phyloP scores from a whole-genome alignment of 1,140 invertebrate species.

The Drosophila sechellia region DNA sequence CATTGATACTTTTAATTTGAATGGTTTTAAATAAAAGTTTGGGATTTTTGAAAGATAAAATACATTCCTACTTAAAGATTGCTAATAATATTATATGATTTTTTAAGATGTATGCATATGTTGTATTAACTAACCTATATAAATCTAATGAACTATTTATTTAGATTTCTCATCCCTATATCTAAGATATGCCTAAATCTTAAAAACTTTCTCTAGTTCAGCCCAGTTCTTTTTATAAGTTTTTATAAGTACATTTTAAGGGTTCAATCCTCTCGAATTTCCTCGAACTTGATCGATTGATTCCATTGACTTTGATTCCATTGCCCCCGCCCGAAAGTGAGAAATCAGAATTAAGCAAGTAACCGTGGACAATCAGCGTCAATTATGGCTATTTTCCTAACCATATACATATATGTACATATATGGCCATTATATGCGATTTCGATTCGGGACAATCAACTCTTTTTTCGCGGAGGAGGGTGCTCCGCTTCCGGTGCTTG shows the following conservation, averaged over 20 bases:
- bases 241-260: background rate
- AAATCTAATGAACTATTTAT: no score
- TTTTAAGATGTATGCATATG: no score
- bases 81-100: no score
- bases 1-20: background rate
- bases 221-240: background rate
- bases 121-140: no score
- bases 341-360: slow-evolving; percentile 39
- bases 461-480: slow-evolving; percentile 18
- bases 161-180: no score
- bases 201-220: background rate
- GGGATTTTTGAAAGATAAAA: no score
- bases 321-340: slow-evolving; percentile 41
- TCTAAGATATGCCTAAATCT: background rate
- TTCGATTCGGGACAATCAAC: slow-evolving; percentile 66
- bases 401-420: slow-evolving; percentile 26
- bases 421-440: slow-evolving; percentile 26
- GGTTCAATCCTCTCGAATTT: slow-evolving; percentile 11
- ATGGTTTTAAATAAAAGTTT: no score
- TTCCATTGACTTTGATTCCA: slow-evolving; percentile 35
- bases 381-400: slow-evolving; percentile 58
- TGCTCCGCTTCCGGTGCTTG: slow-evolving; percentile 72
- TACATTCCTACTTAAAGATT: no score
- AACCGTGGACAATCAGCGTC: slow-evolving; percentile 67
- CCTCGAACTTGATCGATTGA: slow-evolving; percentile 18